Evolutionary conservation across 2,113 vertebrate genomes (phyloP).

Genomic region (Podarcis raffonei): DNA sequence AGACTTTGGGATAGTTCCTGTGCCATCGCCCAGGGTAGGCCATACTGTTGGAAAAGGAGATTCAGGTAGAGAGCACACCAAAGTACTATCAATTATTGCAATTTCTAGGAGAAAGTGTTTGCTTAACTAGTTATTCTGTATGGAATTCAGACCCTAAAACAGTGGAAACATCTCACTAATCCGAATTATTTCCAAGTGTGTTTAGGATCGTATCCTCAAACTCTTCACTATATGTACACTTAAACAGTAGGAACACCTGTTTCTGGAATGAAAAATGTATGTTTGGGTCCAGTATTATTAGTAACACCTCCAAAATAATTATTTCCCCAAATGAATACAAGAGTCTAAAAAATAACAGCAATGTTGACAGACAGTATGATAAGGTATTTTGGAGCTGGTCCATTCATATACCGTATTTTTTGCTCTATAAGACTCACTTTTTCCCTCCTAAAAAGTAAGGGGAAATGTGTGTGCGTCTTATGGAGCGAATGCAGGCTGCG

Average conservation of each 20-base stretch:
- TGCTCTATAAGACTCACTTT: no score
- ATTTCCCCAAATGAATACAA: background rate
- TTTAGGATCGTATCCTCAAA: background rate
- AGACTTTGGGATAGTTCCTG: conserved; percentile 90
- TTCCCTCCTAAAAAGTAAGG: no score
- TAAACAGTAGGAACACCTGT: background rate
- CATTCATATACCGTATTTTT: no score
- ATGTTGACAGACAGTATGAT: background rate
- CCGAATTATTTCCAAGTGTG: background rate
- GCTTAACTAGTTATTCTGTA: conserved; percentile 16
- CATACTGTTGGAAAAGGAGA: conserved; percentile 82
- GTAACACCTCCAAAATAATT: background rate
- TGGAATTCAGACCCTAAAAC: background rate
- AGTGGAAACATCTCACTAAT: background rate
- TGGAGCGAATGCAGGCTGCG: no score
- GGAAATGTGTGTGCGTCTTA: no score
- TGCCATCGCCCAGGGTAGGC: conserved; percentile 86
- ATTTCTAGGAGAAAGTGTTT: conserved; percentile 33
- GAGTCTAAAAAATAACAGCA: background rate
- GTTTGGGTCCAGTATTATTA: background rate
- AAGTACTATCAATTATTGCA: conserved; percentile 54
- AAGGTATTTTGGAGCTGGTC: background rate
- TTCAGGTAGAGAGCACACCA: conserved; percentile 62
- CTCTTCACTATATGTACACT: conserved; percentile 12
- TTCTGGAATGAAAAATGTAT: background rate